A percentile compares a stretch with the other conserved stretches of the same genome.
Conservation (phyloP, 1,140 invertebrate genomes). For the Drosophila nigromelanica region DNA sequence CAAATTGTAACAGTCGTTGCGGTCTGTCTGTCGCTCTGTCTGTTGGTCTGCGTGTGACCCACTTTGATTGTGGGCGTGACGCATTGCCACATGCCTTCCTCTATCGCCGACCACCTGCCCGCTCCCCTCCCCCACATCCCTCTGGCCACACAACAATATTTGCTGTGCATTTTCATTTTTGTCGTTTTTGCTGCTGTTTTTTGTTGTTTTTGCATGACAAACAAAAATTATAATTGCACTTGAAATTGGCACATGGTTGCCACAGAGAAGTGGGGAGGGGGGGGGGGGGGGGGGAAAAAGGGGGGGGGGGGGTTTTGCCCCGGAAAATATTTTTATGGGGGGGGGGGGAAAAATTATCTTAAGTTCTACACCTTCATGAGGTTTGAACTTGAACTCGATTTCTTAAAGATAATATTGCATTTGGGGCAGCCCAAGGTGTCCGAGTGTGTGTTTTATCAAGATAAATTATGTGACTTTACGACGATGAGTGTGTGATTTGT, state of each 20-base stretch:
- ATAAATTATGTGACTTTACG: slow-evolving; percentile 13
- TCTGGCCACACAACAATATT: slow-evolving; percentile 19
- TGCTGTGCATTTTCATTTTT: slow-evolving; percentile 58
- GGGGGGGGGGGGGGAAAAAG: neutral
- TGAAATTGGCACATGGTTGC: slow-evolving; percentile 63
- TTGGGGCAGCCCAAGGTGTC: neutral
- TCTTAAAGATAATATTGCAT: slow-evolving; percentile 1
- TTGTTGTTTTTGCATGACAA: slow-evolving; percentile 74
- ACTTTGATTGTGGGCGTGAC: slow-evolving; percentile 75
- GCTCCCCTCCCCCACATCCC: neutral
- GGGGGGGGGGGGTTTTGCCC: neutral
- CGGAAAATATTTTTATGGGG: too few relatives aligned
- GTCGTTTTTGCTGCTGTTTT: slow-evolving; percentile 52
- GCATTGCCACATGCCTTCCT: slow-evolving; percentile 16
- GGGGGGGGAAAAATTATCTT: neutral
- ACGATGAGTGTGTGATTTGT: neutral
- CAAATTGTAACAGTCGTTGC: slow-evolving; percentile 66
- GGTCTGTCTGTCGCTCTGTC: neutral
- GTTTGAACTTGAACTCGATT: slow-evolving; percentile 39
- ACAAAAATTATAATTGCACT: slow-evolving; percentile 81
- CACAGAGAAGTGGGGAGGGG: neutral
- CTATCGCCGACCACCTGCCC: neutral
- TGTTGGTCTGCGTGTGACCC: slow-evolving; percentile 56
- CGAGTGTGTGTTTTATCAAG: slow-evolving; percentile 5
- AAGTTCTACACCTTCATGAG: slow-evolving; percentile 1